Conservation (phyloP, 2,888 invertebrate species). For the Thecophora atra region DNA sequence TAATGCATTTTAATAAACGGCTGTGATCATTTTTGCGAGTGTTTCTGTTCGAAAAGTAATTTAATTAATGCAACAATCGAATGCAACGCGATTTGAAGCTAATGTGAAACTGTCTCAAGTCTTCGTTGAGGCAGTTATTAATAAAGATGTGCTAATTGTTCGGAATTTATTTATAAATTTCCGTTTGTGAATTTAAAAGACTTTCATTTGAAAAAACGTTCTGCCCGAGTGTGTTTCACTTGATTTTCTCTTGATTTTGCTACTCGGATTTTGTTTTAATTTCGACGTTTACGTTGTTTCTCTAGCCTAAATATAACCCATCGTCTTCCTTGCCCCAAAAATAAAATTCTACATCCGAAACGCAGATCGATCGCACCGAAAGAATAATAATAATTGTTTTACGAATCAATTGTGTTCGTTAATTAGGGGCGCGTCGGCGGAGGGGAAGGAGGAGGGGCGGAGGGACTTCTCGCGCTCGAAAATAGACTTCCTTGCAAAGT, state of each 20-base stretch:
- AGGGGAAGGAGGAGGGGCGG: too few species aligned
- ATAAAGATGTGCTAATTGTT: slow-evolving; percentile 38
- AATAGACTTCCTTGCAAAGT: background rate
- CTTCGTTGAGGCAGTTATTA: slow-evolving; percentile 27
- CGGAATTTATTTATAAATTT: slow-evolving; percentile 29
- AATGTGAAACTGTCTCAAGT: too few species aligned
- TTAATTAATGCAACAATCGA: too few species aligned
- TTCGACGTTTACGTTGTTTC: slow-evolving; percentile 17
- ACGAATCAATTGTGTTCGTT: slow-evolving; percentile 17
- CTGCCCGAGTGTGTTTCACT: background rate
- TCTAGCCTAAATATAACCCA: slow-evolving; percentile 39
- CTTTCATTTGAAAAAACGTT: slow-evolving; percentile 15
- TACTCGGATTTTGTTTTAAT: slow-evolving; percentile 1
- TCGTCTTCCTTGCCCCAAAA: slow-evolving; percentile 14
- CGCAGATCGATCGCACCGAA: slow-evolving; percentile 14
- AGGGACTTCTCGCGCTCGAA: background rate
- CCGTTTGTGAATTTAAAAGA: slow-evolving; percentile 26
- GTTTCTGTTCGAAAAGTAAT: too few species aligned
- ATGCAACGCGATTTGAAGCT: too few species aligned
- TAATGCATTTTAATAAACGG: too few species aligned
- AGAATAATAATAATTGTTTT: slow-evolving; percentile 32
- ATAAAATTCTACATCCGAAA: slow-evolving; percentile 9
- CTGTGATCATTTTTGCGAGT: too few species aligned
- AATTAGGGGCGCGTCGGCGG: background rate
- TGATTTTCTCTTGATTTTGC: slow-evolving; percentile 8